Conservation (phyloP, 1,140 invertebrate genomes). For the Drosophila saltans region DNA sequence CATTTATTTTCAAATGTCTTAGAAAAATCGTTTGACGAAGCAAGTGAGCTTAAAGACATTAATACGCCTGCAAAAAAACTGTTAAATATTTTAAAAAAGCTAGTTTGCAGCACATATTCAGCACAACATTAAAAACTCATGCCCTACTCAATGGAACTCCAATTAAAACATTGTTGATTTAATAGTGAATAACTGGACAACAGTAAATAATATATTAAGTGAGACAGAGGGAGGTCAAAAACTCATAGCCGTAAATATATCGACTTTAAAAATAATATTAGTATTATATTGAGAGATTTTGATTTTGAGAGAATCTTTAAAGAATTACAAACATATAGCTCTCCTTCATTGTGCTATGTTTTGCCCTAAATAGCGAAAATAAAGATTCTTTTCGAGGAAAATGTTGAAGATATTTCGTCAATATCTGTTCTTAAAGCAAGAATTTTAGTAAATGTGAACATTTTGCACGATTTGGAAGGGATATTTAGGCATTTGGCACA, state of each 20-base stretch:
- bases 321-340: too few relatives aligned
- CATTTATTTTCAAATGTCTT: slow-evolving; percentile 8
- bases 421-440: too few relatives aligned
- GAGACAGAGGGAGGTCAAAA: slow-evolving; percentile 9
- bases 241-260: slow-evolving; percentile 1
- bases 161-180: neutral
- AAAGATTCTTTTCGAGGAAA: too few relatives aligned
- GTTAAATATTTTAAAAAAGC: slow-evolving; percentile 12
- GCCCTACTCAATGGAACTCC: too few relatives aligned
- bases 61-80: slow-evolving; percentile 5
- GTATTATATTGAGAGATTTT: neutral
- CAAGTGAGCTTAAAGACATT: slow-evolving; percentile 7
- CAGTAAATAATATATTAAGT: slow-evolving; percentile 20
- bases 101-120: slow-evolving; percentile 1
- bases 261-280: slow-evolving; percentile 22
- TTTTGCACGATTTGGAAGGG: slow-evolving; percentile 17
- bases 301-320: slow-evolving; percentile 16
- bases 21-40: slow-evolving; percentile 9
- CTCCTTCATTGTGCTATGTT: too few relatives aligned
- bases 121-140: neutral
- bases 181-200: slow-evolving; percentile 15
- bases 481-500: slow-evolving; percentile 18
- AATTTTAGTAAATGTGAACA: slow-evolving; percentile 7
- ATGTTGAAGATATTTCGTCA: too few relatives aligned
- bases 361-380: too few relatives aligned